Conservation (phyloP, 2,888 invertebrate genomes). For the Selenia dentaria region DNA sequence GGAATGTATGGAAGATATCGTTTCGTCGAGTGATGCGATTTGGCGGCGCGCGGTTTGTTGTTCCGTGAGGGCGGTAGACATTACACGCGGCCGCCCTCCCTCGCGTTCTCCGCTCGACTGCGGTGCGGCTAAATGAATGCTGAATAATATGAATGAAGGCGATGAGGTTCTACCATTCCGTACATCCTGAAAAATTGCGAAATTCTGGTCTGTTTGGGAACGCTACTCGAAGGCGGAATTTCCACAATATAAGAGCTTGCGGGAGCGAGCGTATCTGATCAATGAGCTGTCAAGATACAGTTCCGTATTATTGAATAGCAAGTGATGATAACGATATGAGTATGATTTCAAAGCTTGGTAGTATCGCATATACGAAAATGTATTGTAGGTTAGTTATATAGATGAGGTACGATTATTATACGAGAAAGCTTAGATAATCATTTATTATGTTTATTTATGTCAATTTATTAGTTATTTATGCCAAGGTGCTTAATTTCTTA, state of each 20-base stretch:
- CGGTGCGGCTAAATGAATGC: slow-evolving; percentile 64
- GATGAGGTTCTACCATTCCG: slow-evolving; percentile 61
- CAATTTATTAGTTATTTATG: too few relatives aligned
- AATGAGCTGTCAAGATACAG: slow-evolving; percentile 33
- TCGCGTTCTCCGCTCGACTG: slow-evolving; percentile 73
- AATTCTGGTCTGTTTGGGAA: slow-evolving; percentile 36
- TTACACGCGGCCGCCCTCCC: slow-evolving; percentile 53
- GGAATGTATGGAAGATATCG: slow-evolving; percentile 10
- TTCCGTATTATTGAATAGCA: slow-evolving; percentile 27
- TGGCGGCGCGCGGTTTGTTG: slow-evolving; percentile 10
- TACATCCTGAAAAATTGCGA: slow-evolving; percentile 48
- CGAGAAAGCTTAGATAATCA: too few relatives aligned
- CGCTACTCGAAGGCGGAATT: slow-evolving; percentile 16
- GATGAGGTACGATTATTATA: too few relatives aligned
- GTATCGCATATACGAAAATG: too few relatives aligned
- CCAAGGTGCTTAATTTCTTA: too few relatives aligned
- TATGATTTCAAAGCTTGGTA: too few relatives aligned
- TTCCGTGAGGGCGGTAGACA: slow-evolving; percentile 13
- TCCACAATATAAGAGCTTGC: slow-evolving; percentile 6
- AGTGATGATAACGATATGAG: slow-evolving; percentile 10
- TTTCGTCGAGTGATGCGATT: slow-evolving; percentile 16
- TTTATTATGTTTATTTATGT: too few relatives aligned
- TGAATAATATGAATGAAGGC: slow-evolving; percentile 54
- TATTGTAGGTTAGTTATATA: too few relatives aligned
- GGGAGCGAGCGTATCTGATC: slow-evolving; percentile 25